These are phyloP conservation scores for Hapalemur alaotrensis DNA, from an alignment of 2,797 vertebrate species.

Conservation along the genomic window DNA sequence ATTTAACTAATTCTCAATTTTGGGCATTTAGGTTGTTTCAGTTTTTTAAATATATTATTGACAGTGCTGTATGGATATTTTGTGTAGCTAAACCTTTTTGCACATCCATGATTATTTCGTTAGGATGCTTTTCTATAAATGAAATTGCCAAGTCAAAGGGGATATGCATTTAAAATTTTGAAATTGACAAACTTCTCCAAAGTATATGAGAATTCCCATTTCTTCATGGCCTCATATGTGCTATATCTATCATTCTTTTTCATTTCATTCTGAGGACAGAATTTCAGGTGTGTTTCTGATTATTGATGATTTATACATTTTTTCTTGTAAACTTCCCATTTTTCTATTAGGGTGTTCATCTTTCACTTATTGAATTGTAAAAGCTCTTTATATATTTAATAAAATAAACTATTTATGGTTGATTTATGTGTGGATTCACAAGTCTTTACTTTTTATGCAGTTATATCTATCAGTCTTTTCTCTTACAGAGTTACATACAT, in stretches of 20 bases:
- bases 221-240: background rate
- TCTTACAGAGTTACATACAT: background rate
- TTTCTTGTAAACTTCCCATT: background rate
- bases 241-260: background rate
- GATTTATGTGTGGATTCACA: background rate
- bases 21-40: background rate
- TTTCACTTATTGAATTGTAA: slow-evolving; percentile 20
- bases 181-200: background rate
- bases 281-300: background rate
- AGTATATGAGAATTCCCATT: background rate
- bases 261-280: slow-evolving; percentile 18
- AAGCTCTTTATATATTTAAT: slow-evolving; percentile 23
- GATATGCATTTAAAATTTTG: background rate
- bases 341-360: background rate
- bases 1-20: background rate
- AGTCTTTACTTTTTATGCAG: background rate
- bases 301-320: background rate
- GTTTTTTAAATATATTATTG: slow-evolving; percentile 21
- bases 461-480: background rate
- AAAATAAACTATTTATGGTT: background rate
- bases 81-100: background rate
- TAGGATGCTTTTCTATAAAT: background rate
- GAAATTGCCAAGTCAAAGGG: background rate
- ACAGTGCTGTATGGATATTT: slow-evolving; percentile 21
- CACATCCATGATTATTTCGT: background rate